Evolutionary conservation across 2,113 vertebrate species (phyloP).

Genomic region (Phaethornis superciliosus): DNA sequence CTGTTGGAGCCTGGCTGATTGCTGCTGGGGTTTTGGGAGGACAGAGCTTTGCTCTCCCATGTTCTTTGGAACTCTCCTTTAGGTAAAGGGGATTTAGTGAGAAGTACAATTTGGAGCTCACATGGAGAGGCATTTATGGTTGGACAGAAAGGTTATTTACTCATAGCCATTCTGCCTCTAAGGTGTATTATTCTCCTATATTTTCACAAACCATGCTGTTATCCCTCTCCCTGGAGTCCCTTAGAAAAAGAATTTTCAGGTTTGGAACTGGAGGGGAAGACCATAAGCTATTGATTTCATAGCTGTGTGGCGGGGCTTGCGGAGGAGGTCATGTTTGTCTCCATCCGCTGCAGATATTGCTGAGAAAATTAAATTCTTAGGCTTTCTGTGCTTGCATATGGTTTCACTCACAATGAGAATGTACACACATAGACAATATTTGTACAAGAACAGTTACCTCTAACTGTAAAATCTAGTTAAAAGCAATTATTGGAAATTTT

Average conservation of each 20-base stretch:
- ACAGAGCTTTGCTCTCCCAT: not conserved
- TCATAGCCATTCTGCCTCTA: not conserved
- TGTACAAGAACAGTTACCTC: constrained; percentile 7
- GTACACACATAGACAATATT: constrained; percentile 6
- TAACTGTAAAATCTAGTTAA: constrained; percentile 23
- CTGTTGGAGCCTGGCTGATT: not conserved
- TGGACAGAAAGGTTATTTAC: not conserved
- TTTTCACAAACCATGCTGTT: not conserved
- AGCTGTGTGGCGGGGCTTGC: not conserved
- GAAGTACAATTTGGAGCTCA: not conserved
- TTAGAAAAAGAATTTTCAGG: not conserved
- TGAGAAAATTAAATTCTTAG: not conserved
- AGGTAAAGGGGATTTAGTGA: not conserved
- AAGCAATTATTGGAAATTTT: constrained; percentile 39
- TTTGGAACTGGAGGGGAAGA: not conserved
- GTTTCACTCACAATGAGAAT: not conserved
- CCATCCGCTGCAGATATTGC: not conserved
- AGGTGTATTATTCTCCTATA: not conserved
- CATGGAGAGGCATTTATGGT: not conserved
- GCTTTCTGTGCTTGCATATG: not conserved
- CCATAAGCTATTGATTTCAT: not conserved
- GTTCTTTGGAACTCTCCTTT: not conserved
- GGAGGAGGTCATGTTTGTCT: not conserved
- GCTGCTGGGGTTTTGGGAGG: not conserved
- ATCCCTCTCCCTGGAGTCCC: not conserved